Evolutionary conservation across 2,113 vertebrate genomes (phyloP), one percentile per base, ranked within the genome.

Genomic region (Galeopterus variegatus): DNA sequence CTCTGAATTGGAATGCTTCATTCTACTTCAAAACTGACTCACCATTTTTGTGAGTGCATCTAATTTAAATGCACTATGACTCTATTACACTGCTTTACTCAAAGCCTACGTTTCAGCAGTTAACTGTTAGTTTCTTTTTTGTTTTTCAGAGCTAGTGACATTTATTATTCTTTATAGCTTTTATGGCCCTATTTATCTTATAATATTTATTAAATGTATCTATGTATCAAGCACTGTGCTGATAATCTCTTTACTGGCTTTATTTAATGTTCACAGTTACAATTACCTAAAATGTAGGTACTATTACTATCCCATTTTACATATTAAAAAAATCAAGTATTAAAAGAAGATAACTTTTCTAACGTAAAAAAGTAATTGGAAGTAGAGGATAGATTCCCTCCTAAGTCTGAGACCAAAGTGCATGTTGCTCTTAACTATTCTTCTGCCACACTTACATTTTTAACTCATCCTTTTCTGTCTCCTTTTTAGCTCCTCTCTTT

Each of bases 101-200:
- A 80, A 80, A 90, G 70, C 45, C 36, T 48, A 82, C 58, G 45
- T 72, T 65, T 82, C 60, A 83, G n/a, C 52, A 54, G 50, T 73
- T 79, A 54, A 45, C 19, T 24, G 14, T 58, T 75, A 73, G 54
- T 48, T 54, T 82, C 9, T 65, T 73, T 54, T 86, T 33, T 62
- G 11, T 52, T 82, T 64, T 69, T 48, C 67, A 96, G 48, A 83
- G 26, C 13, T 75, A 93, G 88, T 58, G 26, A 45, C 62, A 88
- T 83, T 76, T 69, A 48, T 93, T 69, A 84, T 31, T 81, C 58
- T 92, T 52, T 92, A 72, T 56, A 89, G 60, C 93, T 18, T 90
- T 81, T 67, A 48, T 23, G 56, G n/a, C 33, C 31, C 21, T 62
- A 86, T 76, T 54, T 70, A 70, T 72, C 24, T 88, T 69, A 26